Base-by-base conservation (phyloP, 2,113 vertebrate species). In the Ptilorrhoa leucosticta region DNA sequence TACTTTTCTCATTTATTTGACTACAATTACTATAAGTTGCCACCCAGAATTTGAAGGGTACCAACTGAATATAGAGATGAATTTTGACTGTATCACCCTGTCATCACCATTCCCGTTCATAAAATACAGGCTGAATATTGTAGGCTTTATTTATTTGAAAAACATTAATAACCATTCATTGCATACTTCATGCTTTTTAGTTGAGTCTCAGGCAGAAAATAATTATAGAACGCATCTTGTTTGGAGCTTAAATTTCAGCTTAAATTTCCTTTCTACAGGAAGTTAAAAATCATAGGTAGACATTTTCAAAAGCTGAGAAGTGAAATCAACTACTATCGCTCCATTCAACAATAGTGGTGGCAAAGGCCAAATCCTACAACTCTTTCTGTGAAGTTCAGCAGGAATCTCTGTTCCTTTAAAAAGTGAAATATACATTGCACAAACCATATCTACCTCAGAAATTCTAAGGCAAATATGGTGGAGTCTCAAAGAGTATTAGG, bases 1-100 rank as follows among this genome's bases (percentile, higher is more conserved):
- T 60, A 33, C 64, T 96, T 96, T 93, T 69, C 87, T 93, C 66
- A 96, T 68, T 80, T 87, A 81, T 42, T 54, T 17, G 83, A 51
- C 42, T 83, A 44, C 18, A 88, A 57, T 73, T 78, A 47, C 30
- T 60, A 6, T 42, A 63, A 92, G 22, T 3, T 64, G 54, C 9
- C 23, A 60, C 3, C 2, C 54, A 61, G 39, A 24, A 65, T 89
- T 40, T 83, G 7, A n/a, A 63, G 30, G 61, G 26, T n/a, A 69
- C 13, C 53, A 88, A 30, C 1, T 53, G 21, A 84, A 82, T 50
- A 56, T 5, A 20, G 23, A 75, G 17, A 40, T 33, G 15, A 87
- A 82, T 79, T 89, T 75, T 91, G 65, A 28, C 10, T 83, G 21
- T 39, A 51, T 2, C 7, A 26, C 19, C 10, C 23, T 65, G 17